phyloP scores from a whole-genome alignment of 2,797 vertebrate genomes.

The Coilia nasus region DNA sequence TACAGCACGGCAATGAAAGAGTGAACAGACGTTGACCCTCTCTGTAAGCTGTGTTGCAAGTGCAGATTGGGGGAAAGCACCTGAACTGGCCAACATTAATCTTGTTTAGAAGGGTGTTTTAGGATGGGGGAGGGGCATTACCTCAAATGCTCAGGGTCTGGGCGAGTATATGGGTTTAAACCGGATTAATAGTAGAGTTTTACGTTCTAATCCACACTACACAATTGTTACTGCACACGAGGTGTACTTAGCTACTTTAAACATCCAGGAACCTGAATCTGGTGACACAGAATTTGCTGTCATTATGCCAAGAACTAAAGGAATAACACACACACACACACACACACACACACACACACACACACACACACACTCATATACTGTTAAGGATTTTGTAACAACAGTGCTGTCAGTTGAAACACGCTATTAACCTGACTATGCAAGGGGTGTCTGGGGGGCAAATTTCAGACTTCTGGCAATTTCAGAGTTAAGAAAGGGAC shows the following conservation, averaged over 20 bases:
- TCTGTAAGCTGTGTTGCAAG: not conserved
- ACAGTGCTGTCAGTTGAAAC: no score
- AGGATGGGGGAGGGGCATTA: not conserved
- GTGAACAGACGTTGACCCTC: conserved; percentile 33
- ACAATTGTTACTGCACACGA: not conserved
- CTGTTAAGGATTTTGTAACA: no score
- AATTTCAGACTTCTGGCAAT: no score
- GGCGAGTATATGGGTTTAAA: no score
- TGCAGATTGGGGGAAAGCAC: not conserved
- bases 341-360: no score
- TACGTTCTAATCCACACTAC: not conserved
- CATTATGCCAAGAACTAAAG: not conserved
- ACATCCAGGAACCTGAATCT: not conserved
- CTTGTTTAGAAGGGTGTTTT: not conserved
- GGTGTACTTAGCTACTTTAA: not conserved
- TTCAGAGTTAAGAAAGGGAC: no score
- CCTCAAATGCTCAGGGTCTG: no score
- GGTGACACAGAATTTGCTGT: not conserved
- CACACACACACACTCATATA: no score
- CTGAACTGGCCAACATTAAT: not conserved
- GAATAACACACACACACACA: not conserved
- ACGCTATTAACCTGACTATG: no score
- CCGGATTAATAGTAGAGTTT: not conserved
- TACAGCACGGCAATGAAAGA: conserved; percentile 39
- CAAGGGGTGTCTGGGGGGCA: no score